phyloP scores from a whole-genome alignment of 2,113 vertebrate genomes.

The Percina caprodes region DNA sequence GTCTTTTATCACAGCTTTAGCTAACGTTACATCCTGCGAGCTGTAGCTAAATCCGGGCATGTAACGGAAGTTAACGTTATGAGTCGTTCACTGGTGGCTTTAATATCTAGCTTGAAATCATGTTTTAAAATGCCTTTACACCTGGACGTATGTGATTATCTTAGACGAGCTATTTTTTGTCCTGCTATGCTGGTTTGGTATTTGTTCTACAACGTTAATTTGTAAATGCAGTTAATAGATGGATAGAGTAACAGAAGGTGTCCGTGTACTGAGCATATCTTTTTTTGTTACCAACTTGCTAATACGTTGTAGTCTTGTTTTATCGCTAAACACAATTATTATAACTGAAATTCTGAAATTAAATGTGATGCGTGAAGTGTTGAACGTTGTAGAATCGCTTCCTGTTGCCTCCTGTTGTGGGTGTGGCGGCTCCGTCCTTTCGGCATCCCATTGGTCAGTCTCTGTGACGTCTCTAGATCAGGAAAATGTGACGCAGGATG shows the following conservation, averaged over 20 bases:
- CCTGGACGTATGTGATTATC: background rate
- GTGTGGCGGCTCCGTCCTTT: conserved; percentile 52
- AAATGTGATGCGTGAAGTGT: conserved; percentile 5
- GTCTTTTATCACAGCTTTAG: background rate
- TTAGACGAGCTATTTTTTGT: background rate
- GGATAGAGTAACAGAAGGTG: background rate
- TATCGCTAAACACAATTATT: background rate
- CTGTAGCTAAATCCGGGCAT: conserved; percentile 10
- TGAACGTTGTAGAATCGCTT: conserved; percentile 47
- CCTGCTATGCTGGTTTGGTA: background rate
- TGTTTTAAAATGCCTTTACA: too few relatives aligned
- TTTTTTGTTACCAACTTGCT: background rate
- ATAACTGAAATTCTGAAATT: accelerated
- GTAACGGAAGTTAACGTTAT: background rate
- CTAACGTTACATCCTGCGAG: background rate
- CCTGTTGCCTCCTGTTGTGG: conserved; percentile 70
- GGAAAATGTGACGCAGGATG: conserved; percentile 85
- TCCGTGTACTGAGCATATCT: accelerated
- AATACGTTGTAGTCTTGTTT: background rate
- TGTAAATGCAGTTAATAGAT: background rate
- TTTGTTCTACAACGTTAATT: background rate
- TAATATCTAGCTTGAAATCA: accelerated
- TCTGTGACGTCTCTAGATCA: conserved; percentile 55
- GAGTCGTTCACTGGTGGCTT: background rate
- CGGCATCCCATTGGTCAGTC: conserved; percentile 58